A percentile compares a stretch with the other conserved stretches of the same genome.
phyloP scores from a whole-genome alignment of 2,888 invertebrate species.

The Chesias legatella region DNA sequence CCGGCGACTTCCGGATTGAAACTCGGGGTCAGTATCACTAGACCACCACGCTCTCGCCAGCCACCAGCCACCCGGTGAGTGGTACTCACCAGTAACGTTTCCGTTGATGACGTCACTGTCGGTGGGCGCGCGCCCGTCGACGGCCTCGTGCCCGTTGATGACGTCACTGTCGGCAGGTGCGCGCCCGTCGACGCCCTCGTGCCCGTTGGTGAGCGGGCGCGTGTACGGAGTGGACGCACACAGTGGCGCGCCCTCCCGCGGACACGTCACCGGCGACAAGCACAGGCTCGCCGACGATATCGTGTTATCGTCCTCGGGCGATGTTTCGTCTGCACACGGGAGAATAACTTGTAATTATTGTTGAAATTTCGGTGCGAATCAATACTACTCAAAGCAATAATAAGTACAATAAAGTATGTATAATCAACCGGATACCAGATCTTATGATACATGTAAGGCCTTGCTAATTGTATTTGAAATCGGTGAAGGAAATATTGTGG shows the following conservation, averaged over 20 bases:
- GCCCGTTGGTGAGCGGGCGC: constrained; percentile 45
- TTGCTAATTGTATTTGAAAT: no score
- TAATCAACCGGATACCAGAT: no score
- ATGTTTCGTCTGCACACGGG: constrained; percentile 49
- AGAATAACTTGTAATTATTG: background rate
- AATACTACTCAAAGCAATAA: no score
- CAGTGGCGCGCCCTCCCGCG: constrained; percentile 51
- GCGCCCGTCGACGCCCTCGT: constrained; percentile 42
- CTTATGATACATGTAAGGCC: background rate
- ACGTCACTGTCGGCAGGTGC: constrained; percentile 40
- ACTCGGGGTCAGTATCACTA: no score
- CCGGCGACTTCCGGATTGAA: no score
- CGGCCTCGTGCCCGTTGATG: constrained; percentile 51
- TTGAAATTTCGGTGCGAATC: no score
- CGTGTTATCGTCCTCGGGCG: constrained; percentile 62
- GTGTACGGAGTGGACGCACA: constrained; percentile 39
- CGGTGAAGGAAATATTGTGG: no score
- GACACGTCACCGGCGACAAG: constrained; percentile 52
- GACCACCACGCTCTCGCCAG: no score
- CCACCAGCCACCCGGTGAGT: no score
- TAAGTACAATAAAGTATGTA: no score
- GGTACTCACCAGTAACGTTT: constrained; percentile 54
- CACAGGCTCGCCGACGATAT: constrained; percentile 68
- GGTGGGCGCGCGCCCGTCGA: constrained; percentile 35
- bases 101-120: constrained; percentile 55